These are phyloP conservation scores for Acrocephalus arundinaceus DNA, from an alignment of 2,113 vertebrate genomes.

Conservation along the genomic window DNA sequence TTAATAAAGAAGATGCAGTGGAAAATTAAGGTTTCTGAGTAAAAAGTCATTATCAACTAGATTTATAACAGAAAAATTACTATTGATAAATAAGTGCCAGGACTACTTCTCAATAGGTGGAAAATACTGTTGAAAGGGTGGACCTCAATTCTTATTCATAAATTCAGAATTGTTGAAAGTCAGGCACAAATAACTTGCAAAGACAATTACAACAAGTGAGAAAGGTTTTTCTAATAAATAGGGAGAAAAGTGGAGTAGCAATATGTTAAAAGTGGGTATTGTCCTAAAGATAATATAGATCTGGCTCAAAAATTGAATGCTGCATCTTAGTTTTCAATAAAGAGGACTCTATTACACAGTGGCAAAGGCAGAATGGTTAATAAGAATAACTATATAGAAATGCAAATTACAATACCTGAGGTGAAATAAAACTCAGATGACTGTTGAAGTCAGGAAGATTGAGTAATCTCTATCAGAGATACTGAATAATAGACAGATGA, in stretches of 20 bases:
- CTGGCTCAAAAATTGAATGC: not conserved
- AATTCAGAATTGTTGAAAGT: constrained; percentile 18
- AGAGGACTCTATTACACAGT: not conserved
- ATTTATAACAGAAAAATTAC: constrained; percentile 21
- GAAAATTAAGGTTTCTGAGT: constrained; percentile 28
- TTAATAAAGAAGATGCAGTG: constrained; percentile 24
- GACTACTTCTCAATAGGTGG: not conserved
- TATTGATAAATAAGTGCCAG: constrained; percentile 34
- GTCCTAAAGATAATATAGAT: not conserved
- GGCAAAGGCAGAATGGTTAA: not conserved
- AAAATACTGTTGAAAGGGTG: not conserved
- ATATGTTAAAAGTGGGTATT: not conserved
- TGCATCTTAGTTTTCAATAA: constrained; percentile 14
- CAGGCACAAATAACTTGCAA: constrained; percentile 17
- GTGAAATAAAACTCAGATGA: not conserved
- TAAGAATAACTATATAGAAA: not conserved
- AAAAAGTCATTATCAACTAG: not conserved
- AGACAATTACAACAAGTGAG: not conserved
- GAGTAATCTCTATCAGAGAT: not conserved
- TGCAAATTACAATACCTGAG: not conserved
- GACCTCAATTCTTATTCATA: constrained; percentile 34
- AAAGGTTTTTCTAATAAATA: constrained; percentile 3
- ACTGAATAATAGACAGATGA: not conserved
- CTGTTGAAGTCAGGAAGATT: not conserved
- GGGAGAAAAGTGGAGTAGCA: not conserved